These are phyloP conservation scores for Gallirallus australis DNA, from an alignment of 2,797 vertebrate species.

Conservation along the genomic window DNA sequence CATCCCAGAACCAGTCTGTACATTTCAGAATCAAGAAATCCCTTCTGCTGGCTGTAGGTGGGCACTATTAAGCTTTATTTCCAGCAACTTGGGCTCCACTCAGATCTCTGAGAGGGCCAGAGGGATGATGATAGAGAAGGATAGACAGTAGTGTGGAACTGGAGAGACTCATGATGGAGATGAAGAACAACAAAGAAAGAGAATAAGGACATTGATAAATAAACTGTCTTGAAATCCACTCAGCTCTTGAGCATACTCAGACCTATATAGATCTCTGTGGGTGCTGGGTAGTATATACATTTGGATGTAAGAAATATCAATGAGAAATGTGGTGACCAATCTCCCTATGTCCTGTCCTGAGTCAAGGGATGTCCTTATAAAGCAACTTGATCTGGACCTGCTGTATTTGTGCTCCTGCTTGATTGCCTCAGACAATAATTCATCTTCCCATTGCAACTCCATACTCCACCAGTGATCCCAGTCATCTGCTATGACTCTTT, in stretches of 20 bases:
- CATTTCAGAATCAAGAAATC: constrained; percentile 7
- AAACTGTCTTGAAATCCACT: background rate
- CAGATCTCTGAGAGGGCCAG: background rate
- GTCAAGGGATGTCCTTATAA: background rate
- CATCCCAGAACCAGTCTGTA: background rate
- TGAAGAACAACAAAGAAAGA: background rate
- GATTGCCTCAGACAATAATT: background rate
- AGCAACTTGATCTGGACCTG: background rate
- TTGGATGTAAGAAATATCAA: background rate
- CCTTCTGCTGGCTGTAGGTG: background rate
- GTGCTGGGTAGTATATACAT: background rate
- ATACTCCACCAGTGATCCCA: background rate
- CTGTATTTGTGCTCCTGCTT: fast-evolving
- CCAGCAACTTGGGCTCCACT: background rate
- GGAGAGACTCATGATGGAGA: background rate
- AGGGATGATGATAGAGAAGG: background rate
- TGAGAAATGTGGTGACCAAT: background rate
- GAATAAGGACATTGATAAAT: background rate
- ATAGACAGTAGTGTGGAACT: background rate
- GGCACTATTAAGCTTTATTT: background rate
- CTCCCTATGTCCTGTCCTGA: fast-evolving
- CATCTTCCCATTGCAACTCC: background rate
- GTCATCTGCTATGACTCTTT: background rate
- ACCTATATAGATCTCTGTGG: background rate
- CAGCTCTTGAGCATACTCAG: background rate